Base-by-base conservation (phyloP, 2,797 vertebrate genomes). In the Arrhamphus sclerolepis region DNA sequence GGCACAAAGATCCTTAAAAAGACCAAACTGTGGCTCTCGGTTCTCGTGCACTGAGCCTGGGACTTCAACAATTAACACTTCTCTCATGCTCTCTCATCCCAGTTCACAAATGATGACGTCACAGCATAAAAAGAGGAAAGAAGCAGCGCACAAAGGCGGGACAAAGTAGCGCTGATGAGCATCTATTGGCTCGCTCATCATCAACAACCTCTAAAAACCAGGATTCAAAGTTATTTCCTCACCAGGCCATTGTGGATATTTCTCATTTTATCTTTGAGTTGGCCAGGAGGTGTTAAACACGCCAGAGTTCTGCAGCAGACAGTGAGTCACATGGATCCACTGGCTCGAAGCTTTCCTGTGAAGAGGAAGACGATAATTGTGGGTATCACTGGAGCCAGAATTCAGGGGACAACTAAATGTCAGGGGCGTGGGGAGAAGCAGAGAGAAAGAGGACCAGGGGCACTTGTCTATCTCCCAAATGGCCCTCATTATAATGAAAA, bases 401-500 rank as follows among this genome's bases (percentile, higher is more conserved):
- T 81, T 77, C 47, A 44, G 72, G 82, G 75, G 75, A 81, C 21
- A 44, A 80, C 57, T 81, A 89, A 90, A 88, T 88, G 87, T 89
- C 88, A 91, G 80, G 71, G 84, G 82, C 76, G 62, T 75, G 71
- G 80, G 80, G 82, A 72, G 64, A 80, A 67, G 66, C 29, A 7
- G 63, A 55, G 62, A 83, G 72, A 82, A 72, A 85, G 82, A 83
- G 78, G 69, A 63, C 81, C 70, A 52, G 73, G 73, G 66, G 81
- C 84, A 71, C 84, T 87, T 81, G 74, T 81, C 82, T 71, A 47
- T 70, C 73, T 88, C 86, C 87, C 80, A 61, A 83, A 85, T 82
- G 81, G 75, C 75, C 77, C 86, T 89, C 88, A 89, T 91, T 91
- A 92, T 89, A 90, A 87, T 72, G 83, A 87, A 87, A 84, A 73